Conservation (phyloP, 2,113 vertebrate genomes). For the Actenoides lindsayi region DNA sequence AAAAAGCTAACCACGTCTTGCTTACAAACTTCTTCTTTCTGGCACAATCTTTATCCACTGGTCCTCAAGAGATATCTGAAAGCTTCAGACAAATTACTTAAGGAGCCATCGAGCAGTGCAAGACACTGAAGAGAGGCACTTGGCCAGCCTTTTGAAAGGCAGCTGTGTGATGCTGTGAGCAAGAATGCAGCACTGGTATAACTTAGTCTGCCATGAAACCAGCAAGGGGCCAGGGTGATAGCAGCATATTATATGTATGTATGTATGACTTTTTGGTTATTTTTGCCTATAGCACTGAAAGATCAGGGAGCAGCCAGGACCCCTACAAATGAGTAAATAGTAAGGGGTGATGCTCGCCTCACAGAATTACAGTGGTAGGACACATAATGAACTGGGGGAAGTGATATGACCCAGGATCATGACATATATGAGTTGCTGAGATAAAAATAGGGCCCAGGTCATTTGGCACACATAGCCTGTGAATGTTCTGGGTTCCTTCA, state of each 20-base stretch:
- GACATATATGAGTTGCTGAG: background rate
- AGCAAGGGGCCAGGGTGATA: background rate
- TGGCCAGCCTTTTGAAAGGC: background rate
- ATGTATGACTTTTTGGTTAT: background rate
- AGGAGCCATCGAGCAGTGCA: background rate
- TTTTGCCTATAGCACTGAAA: background rate
- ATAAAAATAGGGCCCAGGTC: conserved; percentile 1
- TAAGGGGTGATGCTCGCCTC: background rate
- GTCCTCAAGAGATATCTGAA: background rate
- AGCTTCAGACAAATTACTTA: background rate
- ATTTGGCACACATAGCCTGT: background rate
- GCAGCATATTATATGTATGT: background rate
- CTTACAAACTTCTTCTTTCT: background rate
- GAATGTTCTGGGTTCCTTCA: background rate
- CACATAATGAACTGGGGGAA: background rate
- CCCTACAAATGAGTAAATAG: background rate
- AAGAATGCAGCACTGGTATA: background rate
- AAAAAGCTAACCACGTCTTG: background rate
- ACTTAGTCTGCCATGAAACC: background rate
- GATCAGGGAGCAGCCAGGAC: background rate
- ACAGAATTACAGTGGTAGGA: background rate
- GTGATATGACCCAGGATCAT: background rate
- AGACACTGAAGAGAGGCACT: background rate
- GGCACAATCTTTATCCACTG: background rate
- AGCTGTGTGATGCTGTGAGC: background rate